Conservation (phyloP, 2,888 invertebrate species). For the Pachydiplax longipennis region DNA sequence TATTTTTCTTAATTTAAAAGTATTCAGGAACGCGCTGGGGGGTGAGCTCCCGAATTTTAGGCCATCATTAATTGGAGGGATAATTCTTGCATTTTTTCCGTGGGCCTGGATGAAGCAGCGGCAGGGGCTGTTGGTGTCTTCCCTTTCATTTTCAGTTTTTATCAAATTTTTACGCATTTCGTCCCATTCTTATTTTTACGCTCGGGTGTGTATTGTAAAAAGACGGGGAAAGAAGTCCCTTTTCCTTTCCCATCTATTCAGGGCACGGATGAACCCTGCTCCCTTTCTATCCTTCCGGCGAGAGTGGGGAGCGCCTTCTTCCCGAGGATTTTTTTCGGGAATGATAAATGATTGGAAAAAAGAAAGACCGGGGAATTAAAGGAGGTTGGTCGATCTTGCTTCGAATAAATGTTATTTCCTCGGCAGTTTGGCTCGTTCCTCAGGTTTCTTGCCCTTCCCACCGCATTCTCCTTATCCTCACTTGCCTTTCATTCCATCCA, state of each 20-base stretch:
- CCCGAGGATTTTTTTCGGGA: background rate
- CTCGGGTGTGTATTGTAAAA: background rate
- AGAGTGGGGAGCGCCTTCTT: background rate
- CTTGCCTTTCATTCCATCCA: background rate
- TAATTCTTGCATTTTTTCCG: background rate
- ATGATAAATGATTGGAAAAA: slow-evolving; percentile 17
- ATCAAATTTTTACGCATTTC: background rate
- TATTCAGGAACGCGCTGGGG: too few relatives aligned
- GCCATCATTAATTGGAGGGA: too few relatives aligned
- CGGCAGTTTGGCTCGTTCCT: background rate
- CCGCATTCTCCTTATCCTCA: background rate
- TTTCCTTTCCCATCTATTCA: background rate
- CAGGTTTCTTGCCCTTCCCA: background rate
- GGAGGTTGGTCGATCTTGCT: background rate
- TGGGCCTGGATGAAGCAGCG: background rate
- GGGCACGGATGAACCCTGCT: background rate
- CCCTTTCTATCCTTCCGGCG: background rate
- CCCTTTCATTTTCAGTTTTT: background rate
- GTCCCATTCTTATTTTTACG: background rate
- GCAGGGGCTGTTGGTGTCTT: background rate
- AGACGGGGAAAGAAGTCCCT: background rate
- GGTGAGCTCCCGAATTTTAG: too few relatives aligned
- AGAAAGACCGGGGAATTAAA: background rate
- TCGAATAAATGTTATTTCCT: slow-evolving; percentile 24
- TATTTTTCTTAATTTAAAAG: background rate